These are phyloP conservation scores for Alauda arvensis DNA, from an alignment of 2,797 vertebrate genomes.

Conservation along the genomic window DNA sequence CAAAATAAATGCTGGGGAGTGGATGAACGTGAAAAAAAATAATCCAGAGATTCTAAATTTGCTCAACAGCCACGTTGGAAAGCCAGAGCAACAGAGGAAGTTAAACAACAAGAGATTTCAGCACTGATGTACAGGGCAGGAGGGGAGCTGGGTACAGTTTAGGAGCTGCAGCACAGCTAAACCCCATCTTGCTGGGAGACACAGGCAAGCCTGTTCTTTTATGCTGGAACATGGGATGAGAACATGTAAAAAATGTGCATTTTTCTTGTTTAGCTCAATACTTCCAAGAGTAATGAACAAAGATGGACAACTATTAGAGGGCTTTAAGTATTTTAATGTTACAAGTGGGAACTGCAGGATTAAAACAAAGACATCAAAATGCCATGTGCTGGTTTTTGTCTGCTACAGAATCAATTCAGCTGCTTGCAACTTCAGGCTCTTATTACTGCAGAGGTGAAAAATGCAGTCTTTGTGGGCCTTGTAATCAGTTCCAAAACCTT, in stretches of 20 bases:
- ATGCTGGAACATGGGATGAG: background rate
- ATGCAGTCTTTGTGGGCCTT: slow-evolving; percentile 19
- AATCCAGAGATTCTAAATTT: background rate
- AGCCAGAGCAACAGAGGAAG: background rate
- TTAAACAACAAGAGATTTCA: background rate
- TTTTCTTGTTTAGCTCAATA: slow-evolving; percentile 8
- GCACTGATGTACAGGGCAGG: background rate
- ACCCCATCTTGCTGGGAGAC: background rate
- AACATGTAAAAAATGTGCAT: background rate
- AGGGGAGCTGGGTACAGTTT: background rate
- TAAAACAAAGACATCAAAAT: slow-evolving; percentile 37
- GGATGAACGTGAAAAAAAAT: background rate
- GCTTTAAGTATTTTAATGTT: background rate
- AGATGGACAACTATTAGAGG: slow-evolving; percentile 13
- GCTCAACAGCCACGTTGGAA: background rate
- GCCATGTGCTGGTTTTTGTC: background rate
- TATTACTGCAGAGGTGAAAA: slow-evolving; percentile 56
- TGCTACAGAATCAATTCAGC: background rate
- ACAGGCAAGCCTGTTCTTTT: background rate
- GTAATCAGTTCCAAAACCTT: slow-evolving; percentile 33
- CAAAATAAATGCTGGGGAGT: background rate
- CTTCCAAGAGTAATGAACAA: background rate
- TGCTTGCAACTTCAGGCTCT: background rate
- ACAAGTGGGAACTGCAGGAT: background rate
- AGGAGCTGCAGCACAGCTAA: background rate